Evolutionary conservation across 2,888 invertebrate species (phyloP).

Genomic region (Agrilus biguttatus): DNA sequence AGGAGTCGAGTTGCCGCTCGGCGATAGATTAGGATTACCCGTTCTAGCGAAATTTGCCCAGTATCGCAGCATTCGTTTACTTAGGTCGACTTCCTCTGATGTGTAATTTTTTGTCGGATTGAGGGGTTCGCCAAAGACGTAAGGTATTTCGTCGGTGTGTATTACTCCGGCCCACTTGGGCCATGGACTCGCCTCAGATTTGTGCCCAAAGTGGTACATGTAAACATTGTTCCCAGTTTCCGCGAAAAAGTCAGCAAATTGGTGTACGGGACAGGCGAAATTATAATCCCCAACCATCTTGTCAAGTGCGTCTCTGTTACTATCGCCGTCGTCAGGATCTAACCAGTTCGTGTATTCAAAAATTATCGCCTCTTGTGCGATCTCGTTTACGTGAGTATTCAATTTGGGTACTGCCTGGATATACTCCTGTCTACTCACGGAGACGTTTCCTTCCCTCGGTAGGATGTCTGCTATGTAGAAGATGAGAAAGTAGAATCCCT

Average conservation of each 20-base stretch:
- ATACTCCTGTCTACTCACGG: conserved; percentile 66
- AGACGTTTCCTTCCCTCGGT: conserved; percentile 72
- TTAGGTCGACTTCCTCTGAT: conserved; percentile 68
- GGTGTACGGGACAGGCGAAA: conserved; percentile 90
- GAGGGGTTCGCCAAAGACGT: conserved; percentile 87
- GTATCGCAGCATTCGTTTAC: conserved; percentile 80
- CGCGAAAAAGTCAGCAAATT: conserved; percentile 79
- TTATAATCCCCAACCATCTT: conserved; percentile 91
- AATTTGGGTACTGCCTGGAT: conserved; percentile 63
- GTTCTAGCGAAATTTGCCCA: conserved; percentile 95
- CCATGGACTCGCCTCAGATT: conserved; percentile 75
- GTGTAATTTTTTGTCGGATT: conserved; percentile 69
- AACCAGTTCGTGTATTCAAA: conserved; percentile 90
- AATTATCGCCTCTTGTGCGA: conserved; percentile 74
- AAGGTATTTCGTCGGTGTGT: conserved; percentile 91
- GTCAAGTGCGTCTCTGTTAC: conserved; percentile 73
- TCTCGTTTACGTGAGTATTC: conserved; percentile 70
- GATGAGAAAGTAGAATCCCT: conserved; percentile 87
- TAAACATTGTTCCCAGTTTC: conserved; percentile 81
- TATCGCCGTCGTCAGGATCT: conserved; percentile 69
- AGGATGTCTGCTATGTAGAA: conserved; percentile 80
- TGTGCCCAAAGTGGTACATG: conserved; percentile 82
- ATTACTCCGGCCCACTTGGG: conserved; percentile 91
- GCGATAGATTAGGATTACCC: conserved; percentile 61
- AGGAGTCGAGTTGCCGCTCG: conserved; percentile 57